phyloP scores from a whole-genome alignment of 2,797 vertebrate species.

The Hipposideros larvatus region DNA sequence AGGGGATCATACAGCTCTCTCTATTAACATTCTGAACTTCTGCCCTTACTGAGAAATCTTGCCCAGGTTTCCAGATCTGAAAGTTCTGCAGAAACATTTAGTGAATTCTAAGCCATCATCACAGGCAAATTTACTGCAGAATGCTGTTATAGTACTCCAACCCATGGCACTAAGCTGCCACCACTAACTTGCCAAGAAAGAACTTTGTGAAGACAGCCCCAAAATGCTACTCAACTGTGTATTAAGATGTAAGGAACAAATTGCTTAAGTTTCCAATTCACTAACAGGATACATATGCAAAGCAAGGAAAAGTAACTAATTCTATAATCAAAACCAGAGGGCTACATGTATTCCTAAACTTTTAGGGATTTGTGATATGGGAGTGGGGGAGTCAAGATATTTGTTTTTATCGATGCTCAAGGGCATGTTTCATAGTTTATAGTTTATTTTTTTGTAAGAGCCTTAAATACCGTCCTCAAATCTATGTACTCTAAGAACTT shows the following conservation, averaged over 20 bases:
- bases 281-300: constrained; percentile 73
- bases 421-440: constrained; percentile 54
- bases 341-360: constrained; percentile 68
- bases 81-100: constrained; percentile 69
- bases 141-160: constrained; percentile 55
- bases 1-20: constrained; percentile 29
- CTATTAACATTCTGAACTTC: constrained; percentile 21
- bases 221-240: constrained; percentile 59
- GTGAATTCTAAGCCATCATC: constrained; percentile 68
- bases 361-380: constrained; percentile 68
- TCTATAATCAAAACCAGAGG: constrained; percentile 74
- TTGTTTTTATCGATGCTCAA: constrained; percentile 56
- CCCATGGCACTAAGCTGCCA: constrained; percentile 63
- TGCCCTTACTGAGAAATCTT: constrained; percentile 52
- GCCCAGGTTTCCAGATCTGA: constrained; percentile 62
- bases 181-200: constrained; percentile 67
- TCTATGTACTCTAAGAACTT: constrained; percentile 30
- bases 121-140: constrained; percentile 64
- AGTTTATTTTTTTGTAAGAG: constrained; percentile 69
- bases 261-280: constrained; percentile 73
- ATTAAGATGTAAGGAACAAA: constrained; percentile 77
- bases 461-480: constrained; percentile 61
- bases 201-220: constrained; percentile 58
- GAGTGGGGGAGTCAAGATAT: constrained; percentile 42
- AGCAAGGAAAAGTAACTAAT: constrained; percentile 72